These are phyloP conservation scores for Alligator sinensis DNA, from an alignment of 2,113 vertebrate species.

Conservation along the genomic window DNA sequence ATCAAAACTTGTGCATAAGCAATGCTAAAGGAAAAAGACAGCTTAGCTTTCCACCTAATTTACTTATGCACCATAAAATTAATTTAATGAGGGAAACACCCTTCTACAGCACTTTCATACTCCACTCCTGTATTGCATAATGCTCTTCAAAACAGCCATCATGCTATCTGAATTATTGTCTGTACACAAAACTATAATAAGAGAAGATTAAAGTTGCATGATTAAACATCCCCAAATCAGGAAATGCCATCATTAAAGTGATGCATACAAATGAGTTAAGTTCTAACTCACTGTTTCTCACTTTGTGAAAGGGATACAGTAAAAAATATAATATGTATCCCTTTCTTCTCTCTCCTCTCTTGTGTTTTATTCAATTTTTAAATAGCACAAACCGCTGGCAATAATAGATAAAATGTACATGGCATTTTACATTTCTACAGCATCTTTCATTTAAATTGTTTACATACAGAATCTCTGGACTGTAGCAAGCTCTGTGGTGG, in stretches of 20 bases:
- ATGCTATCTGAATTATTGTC: not conserved
- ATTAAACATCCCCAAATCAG: not conserved
- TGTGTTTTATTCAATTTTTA: not conserved
- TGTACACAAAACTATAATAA: not conserved
- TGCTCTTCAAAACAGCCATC: constrained; percentile 6
- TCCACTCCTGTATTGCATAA: not conserved
- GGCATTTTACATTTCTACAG: not conserved
- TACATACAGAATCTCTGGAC: not conserved
- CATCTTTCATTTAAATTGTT: constrained; percentile 19
- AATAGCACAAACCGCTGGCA: not conserved
- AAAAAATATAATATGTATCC: not conserved
- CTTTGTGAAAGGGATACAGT: not conserved
- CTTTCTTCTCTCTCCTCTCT: not conserved
- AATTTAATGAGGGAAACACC: constrained; percentile 26
- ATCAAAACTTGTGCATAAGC: not conserved
- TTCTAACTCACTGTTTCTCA: not conserved
- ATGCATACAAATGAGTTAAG: not conserved
- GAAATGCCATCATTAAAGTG: not conserved
- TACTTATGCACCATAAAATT: constrained; percentile 11
- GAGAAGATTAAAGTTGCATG: not conserved
- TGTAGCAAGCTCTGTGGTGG: not conserved
- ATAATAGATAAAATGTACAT: not conserved
- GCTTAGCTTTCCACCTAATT: constrained; percentile 9
- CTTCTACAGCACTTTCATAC: not conserved
- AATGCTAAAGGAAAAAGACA: not conserved